Conservation (phyloP, 1,140 invertebrate species). For the Laodelphax striatellus region DNA sequence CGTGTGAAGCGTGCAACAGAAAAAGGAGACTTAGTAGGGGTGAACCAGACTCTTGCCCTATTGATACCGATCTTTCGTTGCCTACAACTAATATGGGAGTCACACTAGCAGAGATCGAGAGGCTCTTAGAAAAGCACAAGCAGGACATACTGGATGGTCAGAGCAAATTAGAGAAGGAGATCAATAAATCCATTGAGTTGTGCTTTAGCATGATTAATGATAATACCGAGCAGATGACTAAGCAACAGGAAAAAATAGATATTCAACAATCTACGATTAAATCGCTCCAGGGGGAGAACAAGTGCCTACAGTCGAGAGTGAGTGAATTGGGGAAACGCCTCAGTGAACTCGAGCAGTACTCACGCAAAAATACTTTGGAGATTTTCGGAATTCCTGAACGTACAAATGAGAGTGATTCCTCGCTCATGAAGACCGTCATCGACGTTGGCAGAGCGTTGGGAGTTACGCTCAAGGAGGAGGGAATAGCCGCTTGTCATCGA, state of each 20-base stretch:
- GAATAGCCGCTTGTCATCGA: not conserved
- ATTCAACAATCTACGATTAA: not conserved
- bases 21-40: no score
- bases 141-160: not conserved
- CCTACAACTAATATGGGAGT: not conserved
- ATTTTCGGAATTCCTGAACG: not conserved
- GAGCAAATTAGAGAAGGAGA: not conserved
- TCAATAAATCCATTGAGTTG: not conserved
- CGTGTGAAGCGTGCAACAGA: no score
- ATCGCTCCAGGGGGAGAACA: not conserved
- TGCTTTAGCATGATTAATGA: not conserved
- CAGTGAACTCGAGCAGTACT: not conserved
- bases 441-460: not conserved
- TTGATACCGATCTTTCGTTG: not conserved
- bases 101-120: not conserved
- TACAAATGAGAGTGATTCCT: not conserved
- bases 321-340: not conserved
- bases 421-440: not conserved
- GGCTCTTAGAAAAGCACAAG: not conserved
- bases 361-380: not conserved
- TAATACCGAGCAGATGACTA: not conserved
- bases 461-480: not conserved
- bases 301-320: not conserved
- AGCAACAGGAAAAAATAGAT: not conserved
- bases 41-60: not conserved